Percentiles rank a stretch among this genome's conserved stretches.
phyloP scores from a whole-genome alignment of 2,888 invertebrate genomes.

The Ariolimax columbianus region DNA sequence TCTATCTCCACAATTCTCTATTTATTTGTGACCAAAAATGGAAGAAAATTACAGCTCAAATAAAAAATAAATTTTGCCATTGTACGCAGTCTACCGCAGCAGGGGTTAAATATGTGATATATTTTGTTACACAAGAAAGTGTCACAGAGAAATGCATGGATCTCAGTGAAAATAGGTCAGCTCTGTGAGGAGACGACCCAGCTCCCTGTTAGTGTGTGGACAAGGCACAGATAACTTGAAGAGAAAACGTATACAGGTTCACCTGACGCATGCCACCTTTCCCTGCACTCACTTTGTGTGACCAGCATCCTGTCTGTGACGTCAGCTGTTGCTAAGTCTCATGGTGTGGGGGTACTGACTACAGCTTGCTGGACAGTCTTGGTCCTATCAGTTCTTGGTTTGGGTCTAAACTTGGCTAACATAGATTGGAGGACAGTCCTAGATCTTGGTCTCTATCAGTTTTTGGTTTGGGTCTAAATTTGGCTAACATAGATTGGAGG shows the following conservation, averaged over 20 bases:
- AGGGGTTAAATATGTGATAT: slow-evolving; percentile 8
- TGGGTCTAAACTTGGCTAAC: no score
- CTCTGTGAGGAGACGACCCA: slow-evolving; percentile 12
- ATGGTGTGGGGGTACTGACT: no score
- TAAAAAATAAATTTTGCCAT: background rate
- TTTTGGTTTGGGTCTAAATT: no score
- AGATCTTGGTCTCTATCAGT: no score
- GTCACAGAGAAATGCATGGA: background rate
- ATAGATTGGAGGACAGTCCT: no score
- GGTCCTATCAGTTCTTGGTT: no score
- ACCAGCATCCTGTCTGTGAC: no score
- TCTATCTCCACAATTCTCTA: background rate
- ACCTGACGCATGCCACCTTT: slow-evolving; percentile 18
- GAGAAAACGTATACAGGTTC: slow-evolving; percentile 24
- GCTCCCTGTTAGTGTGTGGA: slow-evolving; percentile 42
- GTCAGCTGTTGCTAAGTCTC: no score
- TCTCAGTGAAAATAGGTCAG: background rate
- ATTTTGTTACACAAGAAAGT: background rate
- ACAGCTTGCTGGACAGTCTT: no score
- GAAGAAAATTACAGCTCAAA: background rate
- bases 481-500: no score
- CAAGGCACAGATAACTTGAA: background rate
- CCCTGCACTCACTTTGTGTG: background rate
- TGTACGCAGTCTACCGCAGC: slow-evolving; percentile 17
- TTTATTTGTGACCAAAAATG: background rate